A percentile compares a stretch with the other conserved stretches of the same genome.
These are phyloP conservation scores for Thelaira solivaga DNA, from an alignment of 2,888 invertebrate genomes.

Conservation along the genomic window DNA sequence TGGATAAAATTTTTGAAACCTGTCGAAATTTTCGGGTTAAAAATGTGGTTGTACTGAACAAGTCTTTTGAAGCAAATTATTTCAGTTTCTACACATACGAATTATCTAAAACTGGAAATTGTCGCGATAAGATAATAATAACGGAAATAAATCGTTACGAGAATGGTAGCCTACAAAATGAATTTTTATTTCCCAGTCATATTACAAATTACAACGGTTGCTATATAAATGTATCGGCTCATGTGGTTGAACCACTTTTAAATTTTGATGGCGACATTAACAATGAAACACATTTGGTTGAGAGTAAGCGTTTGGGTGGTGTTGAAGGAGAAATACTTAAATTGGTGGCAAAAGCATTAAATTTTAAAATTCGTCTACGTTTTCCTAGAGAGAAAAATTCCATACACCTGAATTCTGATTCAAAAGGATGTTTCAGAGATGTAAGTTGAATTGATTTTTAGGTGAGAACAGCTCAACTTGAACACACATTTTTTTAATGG, in stretches of 20 bases:
- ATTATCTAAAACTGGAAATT: conserved; percentile 41
- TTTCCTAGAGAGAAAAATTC: conserved; percentile 60
- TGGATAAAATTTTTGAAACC: conserved; percentile 64
- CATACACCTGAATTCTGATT: conserved; percentile 53
- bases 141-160: conserved; percentile 64
- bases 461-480: too few relatives aligned
- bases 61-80: conserved; percentile 22
- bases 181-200: conserved; percentile 66
- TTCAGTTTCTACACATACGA: conserved; percentile 62
- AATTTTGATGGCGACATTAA: conserved; percentile 66
- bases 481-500: too few relatives aligned
- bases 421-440: conserved; percentile 67
- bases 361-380: conserved; percentile 67
- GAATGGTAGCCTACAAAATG: conserved; percentile 41
- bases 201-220: conserved; percentile 66
- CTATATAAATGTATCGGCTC: conserved; percentile 67
- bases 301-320: conserved; percentile 65
- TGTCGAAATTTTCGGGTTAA: conserved; percentile 65
- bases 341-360: conserved; percentile 64
- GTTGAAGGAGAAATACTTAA: conserved; percentile 71
- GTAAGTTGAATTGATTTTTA: conserved; percentile 62
- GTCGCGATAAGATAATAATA: conserved; percentile 52
- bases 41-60: conserved; percentile 68
- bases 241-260: conserved; percentile 65
- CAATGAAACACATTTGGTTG: conserved; percentile 54